These are phyloP conservation scores for Melanerpes formicivorus DNA, from an alignment of 2,113 vertebrate genomes.

Conservation along the genomic window DNA sequence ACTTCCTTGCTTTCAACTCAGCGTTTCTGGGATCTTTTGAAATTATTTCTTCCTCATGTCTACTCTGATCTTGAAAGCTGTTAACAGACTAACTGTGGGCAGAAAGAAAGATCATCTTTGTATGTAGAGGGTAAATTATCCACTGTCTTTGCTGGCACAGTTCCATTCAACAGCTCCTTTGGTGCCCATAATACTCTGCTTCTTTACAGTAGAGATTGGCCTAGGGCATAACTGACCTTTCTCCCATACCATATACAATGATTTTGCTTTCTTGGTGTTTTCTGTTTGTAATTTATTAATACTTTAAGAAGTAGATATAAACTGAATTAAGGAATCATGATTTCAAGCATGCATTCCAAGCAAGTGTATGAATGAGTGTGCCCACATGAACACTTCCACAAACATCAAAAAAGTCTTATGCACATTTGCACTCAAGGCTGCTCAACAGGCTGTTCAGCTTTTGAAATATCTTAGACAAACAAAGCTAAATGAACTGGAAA, in stretches of 20 bases:
- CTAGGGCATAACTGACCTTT: neutral
- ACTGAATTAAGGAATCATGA: neutral
- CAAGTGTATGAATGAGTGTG: neutral
- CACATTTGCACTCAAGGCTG: neutral
- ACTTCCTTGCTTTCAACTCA: conserved; percentile 40
- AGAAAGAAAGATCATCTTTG: conserved; percentile 43
- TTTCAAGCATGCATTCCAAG: neutral
- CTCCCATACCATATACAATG: neutral
- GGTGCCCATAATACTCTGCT: neutral
- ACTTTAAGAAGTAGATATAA: neutral
- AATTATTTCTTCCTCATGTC: conserved; percentile 50
- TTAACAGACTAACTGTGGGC: conserved; percentile 34
- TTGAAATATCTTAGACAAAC: neutral
- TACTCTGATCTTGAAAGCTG: conserved; percentile 53
- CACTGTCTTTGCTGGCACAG: neutral
- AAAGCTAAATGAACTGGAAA: neutral
- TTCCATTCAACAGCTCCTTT: conserved; percentile 6
- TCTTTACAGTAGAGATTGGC: neutral
- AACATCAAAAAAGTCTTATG: neutral
- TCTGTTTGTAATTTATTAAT: neutral
- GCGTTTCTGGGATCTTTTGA: conserved; percentile 26
- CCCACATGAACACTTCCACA: neutral
- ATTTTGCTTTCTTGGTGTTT: neutral
- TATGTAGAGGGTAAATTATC: neutral
- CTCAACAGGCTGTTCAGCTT: neutral